A percentile compares a stretch with the other conserved stretches of the same genome.
These are phyloP conservation scores for Ylistrum balloti DNA, from an alignment of 1,140 invertebrate species.

Conservation along the genomic window DNA sequence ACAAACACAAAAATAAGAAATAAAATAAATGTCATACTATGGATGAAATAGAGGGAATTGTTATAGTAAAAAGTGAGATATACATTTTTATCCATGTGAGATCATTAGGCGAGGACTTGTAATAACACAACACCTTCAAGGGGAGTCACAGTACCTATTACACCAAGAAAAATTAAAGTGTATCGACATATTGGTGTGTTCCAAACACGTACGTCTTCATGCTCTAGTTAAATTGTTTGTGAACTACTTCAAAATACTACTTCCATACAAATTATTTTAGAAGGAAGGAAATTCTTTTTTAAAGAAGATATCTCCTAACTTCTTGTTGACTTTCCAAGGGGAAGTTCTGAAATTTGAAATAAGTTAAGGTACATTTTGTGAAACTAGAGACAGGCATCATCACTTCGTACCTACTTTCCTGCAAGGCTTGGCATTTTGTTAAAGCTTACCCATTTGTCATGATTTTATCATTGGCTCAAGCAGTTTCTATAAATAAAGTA, in stretches of 20 bases:
- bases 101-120: background rate
- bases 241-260: too few species aligned
- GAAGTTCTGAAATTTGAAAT: too few species aligned
- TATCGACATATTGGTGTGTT: too few species aligned
- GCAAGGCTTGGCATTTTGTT: conserved; percentile 1
- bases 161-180: too few species aligned
- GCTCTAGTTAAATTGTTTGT: too few species aligned
- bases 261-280: too few species aligned
- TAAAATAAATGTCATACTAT: background rate
- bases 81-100: background rate
- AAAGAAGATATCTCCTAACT: too few species aligned
- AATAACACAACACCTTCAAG: too few species aligned
- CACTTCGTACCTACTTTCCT: background rate
- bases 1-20: conserved; percentile 13
- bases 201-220: too few species aligned
- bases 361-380: too few species aligned
- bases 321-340: background rate
- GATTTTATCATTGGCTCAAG: conserved; percentile 17
- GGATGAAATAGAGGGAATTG: conserved; percentile 4
- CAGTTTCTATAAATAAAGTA: conserved; percentile 30
- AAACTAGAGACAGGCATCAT: too few species aligned
- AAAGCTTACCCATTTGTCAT: conserved; percentile 23
- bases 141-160: background rate
- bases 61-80: conserved; percentile 6
- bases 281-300: too few species aligned